Conservation (phyloP, 1,140 invertebrate species). For the Drusus annulatus region DNA sequence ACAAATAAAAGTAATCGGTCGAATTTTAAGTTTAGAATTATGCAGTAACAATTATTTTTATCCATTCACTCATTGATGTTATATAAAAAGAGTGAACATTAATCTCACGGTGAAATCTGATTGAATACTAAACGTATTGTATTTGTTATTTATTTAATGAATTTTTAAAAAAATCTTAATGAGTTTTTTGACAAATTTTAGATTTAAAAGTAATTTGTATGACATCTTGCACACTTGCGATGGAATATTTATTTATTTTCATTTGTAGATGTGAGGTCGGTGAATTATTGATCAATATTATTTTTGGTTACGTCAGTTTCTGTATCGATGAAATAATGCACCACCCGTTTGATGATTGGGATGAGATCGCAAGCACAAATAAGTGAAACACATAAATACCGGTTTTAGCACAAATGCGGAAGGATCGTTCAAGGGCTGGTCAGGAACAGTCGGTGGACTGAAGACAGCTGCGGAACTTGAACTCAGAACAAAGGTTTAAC, state of each 20-base stretch:
- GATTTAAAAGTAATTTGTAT: too few relatives aligned
- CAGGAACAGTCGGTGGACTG: slow-evolving; percentile 19
- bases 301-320: slow-evolving; percentile 13
- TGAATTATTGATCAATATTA: background rate
- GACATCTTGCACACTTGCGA: background rate
- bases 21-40: too few relatives aligned
- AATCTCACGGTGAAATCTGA: too few relatives aligned
- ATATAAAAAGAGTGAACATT: too few relatives aligned
- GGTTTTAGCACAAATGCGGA: slow-evolving; percentile 53
- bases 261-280: background rate
- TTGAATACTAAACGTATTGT: too few relatives aligned
- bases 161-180: too few relatives aligned
- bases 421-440: slow-evolving; percentile 42
- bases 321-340: slow-evolving; percentile 22
- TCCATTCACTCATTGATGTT: too few relatives aligned
- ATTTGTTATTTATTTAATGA: too few relatives aligned
- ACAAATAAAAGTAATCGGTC: too few relatives aligned
- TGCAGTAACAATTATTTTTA: too few relatives aligned
- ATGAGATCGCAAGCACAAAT: slow-evolving; percentile 50
- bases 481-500: slow-evolving; percentile 24
- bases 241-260: too few relatives aligned
- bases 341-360: slow-evolving; percentile 16
- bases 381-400: slow-evolving; percentile 59
- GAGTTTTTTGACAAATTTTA: too few relatives aligned
- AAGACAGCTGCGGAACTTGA: slow-evolving; percentile 23